Evolutionary conservation across 2,113 vertebrate genomes (phyloP).

Genomic region (Lepus europaeus): DNA sequence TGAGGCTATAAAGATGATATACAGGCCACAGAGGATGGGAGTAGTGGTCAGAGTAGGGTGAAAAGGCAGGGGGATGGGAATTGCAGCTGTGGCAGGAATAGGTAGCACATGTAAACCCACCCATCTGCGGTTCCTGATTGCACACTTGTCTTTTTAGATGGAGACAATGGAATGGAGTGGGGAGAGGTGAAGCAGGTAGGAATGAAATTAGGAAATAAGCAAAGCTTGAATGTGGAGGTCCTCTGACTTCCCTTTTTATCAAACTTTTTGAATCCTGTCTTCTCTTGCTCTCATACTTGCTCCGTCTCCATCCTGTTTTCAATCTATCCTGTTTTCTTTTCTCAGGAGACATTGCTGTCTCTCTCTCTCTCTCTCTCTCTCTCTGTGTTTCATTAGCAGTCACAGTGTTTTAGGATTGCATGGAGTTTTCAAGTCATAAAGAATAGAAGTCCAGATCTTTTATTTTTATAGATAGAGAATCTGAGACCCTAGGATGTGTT

Average conservation of each 20-base stretch:
- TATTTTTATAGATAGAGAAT: not conserved
- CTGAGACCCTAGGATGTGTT: not conserved
- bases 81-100: not conserved
- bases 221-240: not conserved
- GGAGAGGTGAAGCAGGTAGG: not conserved
- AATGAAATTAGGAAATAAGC: not conserved
- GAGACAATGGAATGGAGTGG: not conserved
- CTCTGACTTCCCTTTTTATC: not conserved
- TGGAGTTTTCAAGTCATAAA: not conserved
- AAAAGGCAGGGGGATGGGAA: not conserved
- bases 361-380: not conserved
- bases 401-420: not conserved
- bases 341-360: not conserved
- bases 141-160: conserved; percentile 53
- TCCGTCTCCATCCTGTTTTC: not conserved
- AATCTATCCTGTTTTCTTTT: not conserved
- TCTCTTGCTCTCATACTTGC: not conserved
- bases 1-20: conserved; percentile 79
- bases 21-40: conserved; percentile 56
- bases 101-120: not conserved
- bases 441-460: not conserved
- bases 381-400: not conserved
- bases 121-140: not conserved
- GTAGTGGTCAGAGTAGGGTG: conserved; percentile 14
- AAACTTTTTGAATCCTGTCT: not conserved